Conservation (phyloP, 2,113 vertebrate genomes). For the Platysternon megacephalum region DNA sequence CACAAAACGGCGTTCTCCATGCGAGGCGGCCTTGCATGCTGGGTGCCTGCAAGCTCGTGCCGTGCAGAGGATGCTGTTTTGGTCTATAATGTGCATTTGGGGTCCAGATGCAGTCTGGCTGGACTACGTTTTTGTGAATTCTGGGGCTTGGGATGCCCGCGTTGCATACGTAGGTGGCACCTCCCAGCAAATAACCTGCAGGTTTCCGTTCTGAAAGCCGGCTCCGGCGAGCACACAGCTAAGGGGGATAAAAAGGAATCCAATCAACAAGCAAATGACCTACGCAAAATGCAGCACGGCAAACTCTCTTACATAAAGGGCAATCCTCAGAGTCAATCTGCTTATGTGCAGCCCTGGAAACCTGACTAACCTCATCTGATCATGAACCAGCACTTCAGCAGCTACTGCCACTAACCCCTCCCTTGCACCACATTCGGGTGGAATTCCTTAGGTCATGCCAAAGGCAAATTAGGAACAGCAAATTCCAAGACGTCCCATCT, state of each 20-base stretch:
- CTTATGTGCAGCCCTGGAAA: not conserved
- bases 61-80: not conserved
- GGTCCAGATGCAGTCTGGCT: not conserved
- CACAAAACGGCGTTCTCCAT: not conserved
- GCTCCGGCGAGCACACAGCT: not conserved
- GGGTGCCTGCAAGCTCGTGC: not conserved
- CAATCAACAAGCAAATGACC: not conserved
- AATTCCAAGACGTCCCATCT: not conserved
- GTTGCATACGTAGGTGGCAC: not conserved
- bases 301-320: not conserved
- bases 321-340: not conserved
- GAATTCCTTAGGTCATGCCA: not conserved
- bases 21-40: accelerated
- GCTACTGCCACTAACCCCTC: not conserved
- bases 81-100: not conserved
- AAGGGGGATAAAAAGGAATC: not conserved
- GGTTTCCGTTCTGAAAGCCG: not conserved
- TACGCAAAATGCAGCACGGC: not conserved
- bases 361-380: not conserved
- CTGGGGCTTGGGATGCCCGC: not conserved
- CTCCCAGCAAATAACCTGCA: not conserved
- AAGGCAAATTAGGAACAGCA: not conserved
- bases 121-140: not conserved
- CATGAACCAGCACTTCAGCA: not conserved
- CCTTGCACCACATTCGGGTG: not conserved